Percentiles rank a stretch among this genome's conserved stretches.
phyloP scores from a whole-genome alignment of 2,113 vertebrate genomes.

The Cebus imitator region DNA sequence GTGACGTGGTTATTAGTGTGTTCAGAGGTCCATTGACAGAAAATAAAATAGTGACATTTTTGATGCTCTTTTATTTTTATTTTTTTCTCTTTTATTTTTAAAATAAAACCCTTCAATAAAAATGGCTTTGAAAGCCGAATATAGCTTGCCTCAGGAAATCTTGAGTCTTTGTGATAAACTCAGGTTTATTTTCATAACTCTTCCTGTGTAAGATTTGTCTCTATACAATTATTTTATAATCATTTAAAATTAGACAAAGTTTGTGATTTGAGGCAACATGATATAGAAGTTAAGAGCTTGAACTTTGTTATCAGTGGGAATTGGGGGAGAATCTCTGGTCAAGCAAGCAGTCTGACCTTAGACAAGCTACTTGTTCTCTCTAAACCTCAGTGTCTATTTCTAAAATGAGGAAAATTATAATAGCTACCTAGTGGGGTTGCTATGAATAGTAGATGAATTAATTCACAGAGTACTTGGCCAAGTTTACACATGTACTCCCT shows the following conservation, averaged over 20 bases:
- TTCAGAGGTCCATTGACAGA: background rate
- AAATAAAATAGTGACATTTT: background rate
- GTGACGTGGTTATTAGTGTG: background rate
- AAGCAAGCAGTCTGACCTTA: background rate
- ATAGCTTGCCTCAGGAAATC: constrained; percentile 28
- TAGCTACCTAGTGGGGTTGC: background rate
- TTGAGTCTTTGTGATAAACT: background rate
- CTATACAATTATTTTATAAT: background rate
- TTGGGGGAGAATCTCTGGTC: background rate
- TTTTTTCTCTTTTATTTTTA: background rate
- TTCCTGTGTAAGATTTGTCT: background rate
- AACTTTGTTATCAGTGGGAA: background rate
- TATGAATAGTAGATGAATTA: background rate
- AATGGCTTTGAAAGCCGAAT: background rate
- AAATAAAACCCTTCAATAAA: constrained; percentile 3
- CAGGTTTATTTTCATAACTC: background rate
- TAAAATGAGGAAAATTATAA: background rate
- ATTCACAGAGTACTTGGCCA: background rate
- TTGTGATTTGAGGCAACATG: background rate
- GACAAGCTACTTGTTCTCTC: background rate
- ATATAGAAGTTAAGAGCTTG: background rate
- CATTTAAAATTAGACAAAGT: background rate
- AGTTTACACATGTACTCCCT: background rate
- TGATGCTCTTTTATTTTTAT: no score
- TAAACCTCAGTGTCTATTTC: background rate